Base-by-base conservation (phyloP, 2,797 vertebrate species). In the Gallinago nigripennis region DNA sequence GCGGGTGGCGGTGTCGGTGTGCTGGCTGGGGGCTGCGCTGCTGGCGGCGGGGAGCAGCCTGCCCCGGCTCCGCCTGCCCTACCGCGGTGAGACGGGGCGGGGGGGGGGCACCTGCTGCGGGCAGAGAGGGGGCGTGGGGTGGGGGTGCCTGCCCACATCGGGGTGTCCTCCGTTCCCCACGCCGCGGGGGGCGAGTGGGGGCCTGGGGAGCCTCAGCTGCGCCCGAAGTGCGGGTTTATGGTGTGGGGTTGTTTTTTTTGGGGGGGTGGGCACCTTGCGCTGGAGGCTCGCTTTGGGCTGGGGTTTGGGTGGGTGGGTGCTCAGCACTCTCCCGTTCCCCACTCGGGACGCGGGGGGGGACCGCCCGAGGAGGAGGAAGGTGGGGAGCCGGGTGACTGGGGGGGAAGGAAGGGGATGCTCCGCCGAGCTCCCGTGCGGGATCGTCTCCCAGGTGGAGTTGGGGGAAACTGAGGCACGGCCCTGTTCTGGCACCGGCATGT, bases 61-160 rank as follows among this genome's bases (percentile, higher is more conserved):
- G 79, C 98, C 98, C 85, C 97, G 98, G 45, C 95, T 98, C 73
- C 97, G 96, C 58, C 96, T 98, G 96, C 86, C 95, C 82, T 86
- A 89, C 73, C 88, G 85, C 86, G 95, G 95, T 93, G 93, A 91
- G 95, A 61, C 25, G 72, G 87, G 28, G 16, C 16, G 41, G 41
- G 41, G 37, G 37, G 76, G 81, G 94, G 68, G 68, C 81, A 86
- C 78, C 91, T 83, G 91, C 72, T 54, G 87, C 46, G 43, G 43
- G 43, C 43, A 45, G 43, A 19, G 43, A 45, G 76, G 82, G 60
- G 14, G 4, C 20, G 27, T 25, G 23, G 56, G n/a, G 10, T 7
- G 53, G 11, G 28, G 35, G 35, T 48, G 56, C 13, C 58, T 46
- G 16, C 24, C 28, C n/a, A 24, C 16, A 7, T 2, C 28, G 30